Evolutionary conservation across 2,888 invertebrate species (phyloP).

Genomic region (Villa cingulata): DNA sequence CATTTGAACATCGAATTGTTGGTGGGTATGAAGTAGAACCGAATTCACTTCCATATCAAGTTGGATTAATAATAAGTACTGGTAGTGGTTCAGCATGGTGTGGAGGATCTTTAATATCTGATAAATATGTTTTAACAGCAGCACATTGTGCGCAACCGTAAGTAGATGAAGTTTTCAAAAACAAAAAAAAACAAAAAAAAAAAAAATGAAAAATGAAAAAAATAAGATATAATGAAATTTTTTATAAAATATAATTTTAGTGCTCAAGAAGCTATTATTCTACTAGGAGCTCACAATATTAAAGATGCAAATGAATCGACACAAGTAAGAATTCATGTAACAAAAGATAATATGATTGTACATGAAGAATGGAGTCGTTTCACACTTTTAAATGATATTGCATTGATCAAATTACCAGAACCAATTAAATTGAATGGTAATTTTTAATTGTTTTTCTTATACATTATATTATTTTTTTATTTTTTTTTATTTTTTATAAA

Average conservation of each 20-base stretch:
- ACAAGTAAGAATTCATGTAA: conserved; percentile 16
- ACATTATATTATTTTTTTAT: not conserved
- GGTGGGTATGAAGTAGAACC: conserved; percentile 29
- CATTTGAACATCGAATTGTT: conserved; percentile 25
- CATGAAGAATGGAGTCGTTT: conserved; percentile 29
- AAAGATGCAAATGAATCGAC: not conserved
- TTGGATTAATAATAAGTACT: not conserved
- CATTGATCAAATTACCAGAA: conserved; percentile 6
- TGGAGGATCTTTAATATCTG: conserved; percentile 6
- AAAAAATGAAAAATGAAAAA: not conserved
- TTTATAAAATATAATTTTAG: not conserved
- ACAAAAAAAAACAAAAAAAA: too few relatives aligned
- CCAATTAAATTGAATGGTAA: conserved; percentile 7
- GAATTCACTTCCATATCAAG: conserved; percentile 26
- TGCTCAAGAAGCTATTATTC: conserved; percentile 3
- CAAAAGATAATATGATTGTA: conserved; percentile 20
- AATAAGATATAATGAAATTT: not conserved
- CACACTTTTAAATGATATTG: conserved; percentile 13
- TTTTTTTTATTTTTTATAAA: not conserved
- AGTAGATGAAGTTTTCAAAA: too few relatives aligned
- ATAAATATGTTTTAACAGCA: conserved; percentile 2
- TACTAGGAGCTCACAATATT: conserved; percentile 10
- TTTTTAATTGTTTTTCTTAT: not conserved
- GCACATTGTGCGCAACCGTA: conserved; percentile 26
- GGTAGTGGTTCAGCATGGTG: conserved; percentile 2